Conservation (phyloP, 2,888 invertebrate species). For the Hofmannophila pseudospretella region DNA sequence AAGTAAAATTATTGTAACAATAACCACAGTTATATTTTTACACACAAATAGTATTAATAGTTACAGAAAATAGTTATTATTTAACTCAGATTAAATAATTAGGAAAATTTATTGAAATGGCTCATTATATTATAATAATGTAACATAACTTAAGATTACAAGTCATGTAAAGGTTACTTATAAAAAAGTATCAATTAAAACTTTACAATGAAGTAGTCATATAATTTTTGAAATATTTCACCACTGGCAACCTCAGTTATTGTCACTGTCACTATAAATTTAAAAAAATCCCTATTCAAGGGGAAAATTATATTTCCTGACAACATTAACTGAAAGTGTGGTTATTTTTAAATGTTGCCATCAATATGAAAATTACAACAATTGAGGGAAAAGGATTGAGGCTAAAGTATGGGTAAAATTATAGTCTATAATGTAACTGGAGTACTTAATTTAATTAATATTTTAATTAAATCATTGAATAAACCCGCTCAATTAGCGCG, state of each 20-base stretch:
- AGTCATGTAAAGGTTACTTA: no score
- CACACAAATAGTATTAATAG: conserved; percentile 8
- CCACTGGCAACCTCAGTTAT: no score
- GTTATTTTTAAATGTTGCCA: no score
- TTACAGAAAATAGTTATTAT: background rate
- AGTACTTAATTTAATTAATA: conserved; percentile 18
- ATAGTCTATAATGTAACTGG: conserved; percentile 10
- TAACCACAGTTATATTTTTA: conserved; percentile 16
- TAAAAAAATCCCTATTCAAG: no score
- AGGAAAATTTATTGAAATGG: background rate
- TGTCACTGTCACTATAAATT: no score
- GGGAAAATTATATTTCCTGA: no score
- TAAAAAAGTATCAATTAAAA: no score
- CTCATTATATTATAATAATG: conserved; percentile 1
- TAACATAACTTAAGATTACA: no score
- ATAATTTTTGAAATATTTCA: no score
- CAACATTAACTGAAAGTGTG: no score
- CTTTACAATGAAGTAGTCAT: no score
- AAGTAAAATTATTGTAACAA: background rate
- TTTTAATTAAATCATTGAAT: conserved; percentile 13
- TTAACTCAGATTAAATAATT: conserved; percentile 4
- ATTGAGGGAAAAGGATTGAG: background rate
- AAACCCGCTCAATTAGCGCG: conserved; percentile 21
- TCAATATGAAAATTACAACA: background rate
- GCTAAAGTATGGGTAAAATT: conserved; percentile 1